These are phyloP conservation scores for Myotis vivesi DNA, from an alignment of 2,797 vertebrate genomes.

Conservation along the genomic window DNA sequence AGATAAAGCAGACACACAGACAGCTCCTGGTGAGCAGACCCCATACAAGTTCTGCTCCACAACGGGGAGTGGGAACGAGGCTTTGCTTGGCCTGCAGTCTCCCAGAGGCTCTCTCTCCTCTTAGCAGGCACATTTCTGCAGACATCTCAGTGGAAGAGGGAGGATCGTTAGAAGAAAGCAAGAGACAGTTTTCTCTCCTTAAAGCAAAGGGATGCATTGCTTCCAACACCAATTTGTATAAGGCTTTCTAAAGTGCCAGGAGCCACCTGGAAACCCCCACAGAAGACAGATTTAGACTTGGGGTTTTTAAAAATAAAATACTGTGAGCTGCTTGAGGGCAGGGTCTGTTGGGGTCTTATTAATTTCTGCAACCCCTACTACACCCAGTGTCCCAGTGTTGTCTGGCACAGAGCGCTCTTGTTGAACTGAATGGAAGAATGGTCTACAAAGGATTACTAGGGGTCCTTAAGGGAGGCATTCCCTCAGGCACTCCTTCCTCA, in stretches of 20 bases:
- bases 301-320: neutral
- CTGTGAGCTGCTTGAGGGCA: neutral
- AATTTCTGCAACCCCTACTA: neutral
- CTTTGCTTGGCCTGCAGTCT: neutral
- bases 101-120: neutral
- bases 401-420: neutral
- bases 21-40: slow-evolving; percentile 19
- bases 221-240: neutral
- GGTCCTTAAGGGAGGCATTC: neutral
- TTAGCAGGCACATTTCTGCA: neutral
- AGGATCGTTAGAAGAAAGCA: neutral
- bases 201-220: neutral
- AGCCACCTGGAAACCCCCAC: neutral
- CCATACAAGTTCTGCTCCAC: neutral
- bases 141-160: neutral
- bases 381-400: too few species aligned
- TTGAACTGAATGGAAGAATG: neutral
- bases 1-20: slow-evolving; percentile 52
- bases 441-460: neutral
- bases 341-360: neutral
- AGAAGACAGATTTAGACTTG: neutral
- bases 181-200: neutral
- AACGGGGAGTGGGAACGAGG: neutral
- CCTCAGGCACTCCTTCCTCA: neutral
- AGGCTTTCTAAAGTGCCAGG: slow-evolving; percentile 7